Evolutionary conservation across 2,113 vertebrate genomes (phyloP), one percentile per base, ranked within the genome.

Genomic region (Trogon surrucura): DNA sequence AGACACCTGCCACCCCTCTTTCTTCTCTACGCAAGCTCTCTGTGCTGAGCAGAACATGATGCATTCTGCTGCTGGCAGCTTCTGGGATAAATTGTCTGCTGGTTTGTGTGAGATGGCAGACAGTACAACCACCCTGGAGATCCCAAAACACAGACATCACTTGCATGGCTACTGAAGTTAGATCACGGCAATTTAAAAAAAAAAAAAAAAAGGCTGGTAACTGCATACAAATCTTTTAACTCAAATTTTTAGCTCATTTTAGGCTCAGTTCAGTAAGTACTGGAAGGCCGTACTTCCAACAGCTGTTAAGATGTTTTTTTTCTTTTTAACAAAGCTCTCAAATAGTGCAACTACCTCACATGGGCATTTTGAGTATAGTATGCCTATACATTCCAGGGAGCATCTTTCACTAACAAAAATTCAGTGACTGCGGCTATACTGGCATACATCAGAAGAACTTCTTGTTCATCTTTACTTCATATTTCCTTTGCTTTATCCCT

Each of bases 361-460:
- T 20, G 27, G 81, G 22, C 32, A 64, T 79, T 82, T 53, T 80
- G 34, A 38, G 22, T 56, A 23, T 3, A 13, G 44, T 36, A 85
- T 14, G 22, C 17, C 50, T 73, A 27, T 62, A 66, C 17, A 73
- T 71, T 92, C 81, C 50, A n/a, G 23, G 50, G 61, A 87, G 58
- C 13, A 61, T 27, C 44, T 81, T 87, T 47, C 45, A 66, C 47
- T 47, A 70, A 85, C 30, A 84, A 53, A 74, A 74, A 73, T 53
- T 44, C 57, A 57, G n/a, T 25, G 41, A 89, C 30, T 85, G 66
- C n/a, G 75, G 70, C 19, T 61, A 65, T 9, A 26, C 23, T 2
- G 56, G 18, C 0, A 0, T 32, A 69, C 0, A 0, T 41, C 44
- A 53, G 21, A 57, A 92, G 51, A 95, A 74, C 32, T 71, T 18